phyloP scores from a whole-genome alignment of 2,113 vertebrate species.

The Phrynosoma blainvillii region DNA sequence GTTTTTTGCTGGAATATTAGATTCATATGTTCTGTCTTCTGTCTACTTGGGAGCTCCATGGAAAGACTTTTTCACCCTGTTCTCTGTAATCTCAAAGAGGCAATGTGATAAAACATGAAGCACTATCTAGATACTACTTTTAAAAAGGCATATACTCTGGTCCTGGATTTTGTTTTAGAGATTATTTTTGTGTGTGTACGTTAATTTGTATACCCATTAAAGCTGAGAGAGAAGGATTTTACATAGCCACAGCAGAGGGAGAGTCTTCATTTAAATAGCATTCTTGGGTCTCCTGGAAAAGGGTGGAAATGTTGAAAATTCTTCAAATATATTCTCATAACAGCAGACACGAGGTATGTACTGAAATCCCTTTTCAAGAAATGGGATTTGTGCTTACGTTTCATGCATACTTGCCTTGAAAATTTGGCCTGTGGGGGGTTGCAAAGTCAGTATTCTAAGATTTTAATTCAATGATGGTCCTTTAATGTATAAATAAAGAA shows the following conservation, averaged over 20 bases:
- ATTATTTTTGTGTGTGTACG: not conserved
- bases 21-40: not conserved
- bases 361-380: constrained; percentile 18
- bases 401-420: constrained; percentile 13
- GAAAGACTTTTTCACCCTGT: not conserved
- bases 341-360: not conserved
- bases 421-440: constrained; percentile 16
- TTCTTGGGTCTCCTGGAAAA: not conserved
- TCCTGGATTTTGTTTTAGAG: not conserved
- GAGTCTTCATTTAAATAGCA: not conserved
- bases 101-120: not conserved
- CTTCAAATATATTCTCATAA: constrained; percentile 19
- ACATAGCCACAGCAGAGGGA: not conserved
- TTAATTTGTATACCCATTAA: too few relatives aligned
- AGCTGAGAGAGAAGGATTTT: not conserved
- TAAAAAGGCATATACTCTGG: not conserved
- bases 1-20: not conserved
- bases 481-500: not conserved
- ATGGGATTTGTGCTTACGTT: constrained; percentile 19
- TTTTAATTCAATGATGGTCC: constrained; percentile 1
- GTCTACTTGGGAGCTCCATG: not conserved
- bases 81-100: not conserved
- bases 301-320: constrained; percentile 3
- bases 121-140: not conserved
- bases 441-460: constrained; percentile 5